Evolutionary conservation across 1,140 invertebrate species (phyloP), one percentile per base, ranked within the genome.

Genomic region (Drosophila littoralis): DNA sequence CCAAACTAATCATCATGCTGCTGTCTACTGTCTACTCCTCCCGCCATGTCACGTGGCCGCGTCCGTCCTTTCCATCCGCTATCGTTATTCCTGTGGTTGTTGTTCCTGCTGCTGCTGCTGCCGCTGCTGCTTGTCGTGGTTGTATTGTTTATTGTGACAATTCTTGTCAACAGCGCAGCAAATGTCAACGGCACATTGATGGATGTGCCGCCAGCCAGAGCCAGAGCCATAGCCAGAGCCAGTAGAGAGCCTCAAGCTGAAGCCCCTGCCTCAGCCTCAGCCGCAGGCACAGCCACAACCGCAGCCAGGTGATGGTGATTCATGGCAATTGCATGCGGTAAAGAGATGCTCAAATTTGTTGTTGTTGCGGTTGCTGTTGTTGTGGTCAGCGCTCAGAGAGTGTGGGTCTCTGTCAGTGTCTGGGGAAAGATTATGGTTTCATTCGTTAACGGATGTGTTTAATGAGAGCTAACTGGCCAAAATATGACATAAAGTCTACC

Each of bases 141-240:
- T 86, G 83, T 88, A 88, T 88, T 88, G 83, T 88, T 88, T 88
- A 88, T 88, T 88, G 83, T 88, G 83, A 88, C 83, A 88, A 88
- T 88, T 88, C 84, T 88, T 88, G 83, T 88, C 83, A 88, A 81
- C 83, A 81, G 73, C 75, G 76, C 77, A 83, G 83, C 84, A 83
- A 88, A 88, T 88, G 83, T 88, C 83, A 88, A 88, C 83, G 83
- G 84, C 84, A 88, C 83, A 88, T 88, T 88, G 83, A 88, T 88
- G 83, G 79, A 88, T 88, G 83, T 88, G 86, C 76, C 76, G 77
- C 82, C 71, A 79, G 36, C 63, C 48, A 75, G 22, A 79, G 36
- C 63, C 48, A 75, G 22, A 46, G 50, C 10, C 42, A 55, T 10
- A 52, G 33, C 33, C 32, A 61, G 15, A 63, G 68, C 45, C 15